Evolutionary conservation across 2,113 vertebrate species (phyloP).

Genomic region (Sceloporus undulatus): DNA sequence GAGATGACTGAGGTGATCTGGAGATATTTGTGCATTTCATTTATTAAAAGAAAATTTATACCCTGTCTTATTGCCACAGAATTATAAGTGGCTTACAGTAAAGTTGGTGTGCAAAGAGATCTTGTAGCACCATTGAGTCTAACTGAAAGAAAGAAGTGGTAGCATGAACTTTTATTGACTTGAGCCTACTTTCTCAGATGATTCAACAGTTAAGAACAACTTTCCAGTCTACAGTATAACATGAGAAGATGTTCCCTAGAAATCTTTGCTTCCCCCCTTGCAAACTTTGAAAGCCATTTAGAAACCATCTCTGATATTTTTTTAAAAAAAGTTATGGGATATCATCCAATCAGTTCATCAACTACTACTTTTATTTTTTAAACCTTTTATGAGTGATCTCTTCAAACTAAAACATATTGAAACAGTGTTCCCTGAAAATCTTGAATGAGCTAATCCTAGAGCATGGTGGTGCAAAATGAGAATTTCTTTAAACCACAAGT

Average conservation of each 20-base stretch:
- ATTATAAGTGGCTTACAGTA: neutral
- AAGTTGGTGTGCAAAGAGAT: neutral
- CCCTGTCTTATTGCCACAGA: neutral
- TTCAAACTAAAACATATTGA: constrained; percentile 53
- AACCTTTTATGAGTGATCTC: constrained; percentile 28
- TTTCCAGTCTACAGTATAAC: too few species aligned
- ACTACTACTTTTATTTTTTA: constrained; percentile 47
- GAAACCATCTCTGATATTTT: constrained; percentile 36
- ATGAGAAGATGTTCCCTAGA: neutral
- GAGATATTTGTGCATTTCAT: neutral
- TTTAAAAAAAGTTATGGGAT: constrained; percentile 36
- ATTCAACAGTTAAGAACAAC: neutral
- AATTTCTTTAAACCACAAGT: constrained; percentile 67
- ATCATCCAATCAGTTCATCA: constrained; percentile 51
- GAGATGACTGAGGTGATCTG: too few species aligned
- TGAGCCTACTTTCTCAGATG: neutral
- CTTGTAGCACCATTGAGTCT: too few species aligned
- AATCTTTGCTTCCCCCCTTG: neutral
- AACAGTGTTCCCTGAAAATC: constrained; percentile 53
- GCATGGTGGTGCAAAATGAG: constrained; percentile 59
- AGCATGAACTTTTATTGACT: too few species aligned
- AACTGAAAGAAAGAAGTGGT: too few species aligned
- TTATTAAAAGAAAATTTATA: neutral
- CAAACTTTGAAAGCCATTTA: neutral
- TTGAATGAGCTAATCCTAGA: constrained; percentile 59